Evolutionary conservation across 2,113 vertebrate genomes (phyloP).

Genomic region (Atrichornis clamosus): DNA sequence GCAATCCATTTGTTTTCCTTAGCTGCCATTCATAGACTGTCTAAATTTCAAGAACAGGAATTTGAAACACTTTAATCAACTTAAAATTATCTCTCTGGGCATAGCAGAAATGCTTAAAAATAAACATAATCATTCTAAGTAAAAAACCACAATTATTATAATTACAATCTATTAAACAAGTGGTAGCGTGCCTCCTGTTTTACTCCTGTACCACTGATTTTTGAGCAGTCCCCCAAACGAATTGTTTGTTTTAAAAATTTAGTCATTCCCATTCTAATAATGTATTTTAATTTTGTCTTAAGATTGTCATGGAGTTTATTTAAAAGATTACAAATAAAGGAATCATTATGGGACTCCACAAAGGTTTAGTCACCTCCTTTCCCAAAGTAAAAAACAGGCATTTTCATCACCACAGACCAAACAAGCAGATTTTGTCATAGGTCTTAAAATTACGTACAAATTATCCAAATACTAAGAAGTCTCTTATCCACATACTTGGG

Average conservation of each 20-base stretch:
- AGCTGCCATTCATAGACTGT: not conserved
- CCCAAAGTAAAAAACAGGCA: rapidly evolving
- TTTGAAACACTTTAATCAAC: not conserved
- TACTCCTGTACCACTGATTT: not conserved
- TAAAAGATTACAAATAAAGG: not conserved
- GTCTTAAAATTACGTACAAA: not conserved
- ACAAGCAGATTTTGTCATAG: not conserved
- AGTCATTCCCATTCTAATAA: not conserved
- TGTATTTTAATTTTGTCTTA: not conserved
- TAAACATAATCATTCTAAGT: not conserved
- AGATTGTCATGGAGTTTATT: not conserved
- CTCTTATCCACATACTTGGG: not conserved
- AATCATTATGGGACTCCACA: not conserved
- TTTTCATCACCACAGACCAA: not conserved
- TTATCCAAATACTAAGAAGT: not conserved
- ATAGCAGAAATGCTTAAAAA: not conserved
- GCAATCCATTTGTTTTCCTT: not conserved
- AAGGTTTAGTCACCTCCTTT: not conserved
- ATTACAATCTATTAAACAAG: not conserved
- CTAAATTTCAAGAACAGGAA: not conserved
- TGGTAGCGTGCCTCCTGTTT: not conserved
- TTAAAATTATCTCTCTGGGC: not conserved
- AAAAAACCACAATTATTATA: not conserved
- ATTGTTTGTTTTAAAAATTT: not conserved
- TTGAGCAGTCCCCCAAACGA: not conserved